These are phyloP conservation scores for Troilus luridus DNA, from an alignment of 2,888 invertebrate genomes.

Conservation along the genomic window DNA sequence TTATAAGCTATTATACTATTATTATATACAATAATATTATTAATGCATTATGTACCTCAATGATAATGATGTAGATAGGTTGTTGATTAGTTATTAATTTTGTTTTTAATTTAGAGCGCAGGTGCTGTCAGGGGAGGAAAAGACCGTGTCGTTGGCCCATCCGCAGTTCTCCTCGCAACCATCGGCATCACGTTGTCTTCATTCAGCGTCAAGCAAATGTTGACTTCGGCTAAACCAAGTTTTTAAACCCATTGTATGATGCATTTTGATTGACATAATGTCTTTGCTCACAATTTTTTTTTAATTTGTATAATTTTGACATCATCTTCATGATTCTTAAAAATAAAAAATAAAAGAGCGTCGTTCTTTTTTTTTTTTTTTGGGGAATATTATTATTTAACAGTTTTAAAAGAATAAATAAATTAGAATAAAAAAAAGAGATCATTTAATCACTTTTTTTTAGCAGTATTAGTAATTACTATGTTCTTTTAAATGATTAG, in stretches of 20 bases:
- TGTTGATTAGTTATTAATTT: no score
- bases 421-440: not conserved
- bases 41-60: no score
- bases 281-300: constrained; percentile 19
- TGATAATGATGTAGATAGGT: no score
- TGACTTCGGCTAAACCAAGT: constrained; percentile 61
- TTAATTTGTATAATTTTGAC: constrained; percentile 30
- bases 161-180: constrained; percentile 64
- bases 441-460: not conserved
- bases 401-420: not conserved
- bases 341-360: not conserved
- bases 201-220: constrained; percentile 65
- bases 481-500: not conserved
- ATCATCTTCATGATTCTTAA: constrained; percentile 35
- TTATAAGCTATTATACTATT: no score
- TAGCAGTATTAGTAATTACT: constrained; percentile 21
- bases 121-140: constrained; percentile 11
- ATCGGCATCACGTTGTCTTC: constrained; percentile 65
- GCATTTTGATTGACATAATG: constrained; percentile 24
- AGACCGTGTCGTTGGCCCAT: constrained; percentile 62
- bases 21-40: no score
- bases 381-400: not conserved
- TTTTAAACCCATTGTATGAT: constrained; percentile 49
- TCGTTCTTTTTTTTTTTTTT: constrained; percentile 8
- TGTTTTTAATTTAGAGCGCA: constrained; percentile 35